These are phyloP conservation scores for Drosophila cardini DNA, from an alignment of 1,140 invertebrate genomes.

Conservation along the genomic window DNA sequence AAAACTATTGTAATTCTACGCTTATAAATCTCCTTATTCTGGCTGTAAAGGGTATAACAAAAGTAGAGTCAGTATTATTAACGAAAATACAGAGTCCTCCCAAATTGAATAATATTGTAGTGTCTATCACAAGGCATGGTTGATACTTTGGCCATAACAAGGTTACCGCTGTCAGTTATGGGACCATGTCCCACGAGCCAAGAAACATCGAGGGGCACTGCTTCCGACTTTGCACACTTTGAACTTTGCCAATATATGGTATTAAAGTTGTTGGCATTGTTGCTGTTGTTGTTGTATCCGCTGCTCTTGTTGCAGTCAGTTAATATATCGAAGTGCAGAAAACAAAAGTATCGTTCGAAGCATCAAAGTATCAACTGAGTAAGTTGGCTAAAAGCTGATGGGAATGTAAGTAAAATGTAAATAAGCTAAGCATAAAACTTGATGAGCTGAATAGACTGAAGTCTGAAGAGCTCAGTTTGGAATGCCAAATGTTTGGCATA, in stretches of 20 bases:
- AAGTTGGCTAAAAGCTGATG: constrained; percentile 13
- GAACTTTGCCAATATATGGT: constrained; percentile 70
- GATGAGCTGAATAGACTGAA: not conserved
- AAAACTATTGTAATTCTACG: too few relatives aligned
- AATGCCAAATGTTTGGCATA: not conserved
- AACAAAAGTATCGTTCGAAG: constrained; percentile 17
- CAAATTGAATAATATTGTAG: not conserved
- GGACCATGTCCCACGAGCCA: constrained; percentile 24
- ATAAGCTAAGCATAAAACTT: constrained; percentile 7
- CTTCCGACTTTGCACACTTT: constrained; percentile 72
- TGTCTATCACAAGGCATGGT: not conserved
- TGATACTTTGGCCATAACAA: constrained; percentile 45
- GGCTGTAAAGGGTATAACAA: too few relatives aligned
- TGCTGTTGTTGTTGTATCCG: constrained; percentile 38
- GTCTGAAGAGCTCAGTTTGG: not conserved
- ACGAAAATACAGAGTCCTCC: too few relatives aligned
- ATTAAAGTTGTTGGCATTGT: constrained; percentile 50
- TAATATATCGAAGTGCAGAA: constrained; percentile 2
- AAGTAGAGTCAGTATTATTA: too few relatives aligned
- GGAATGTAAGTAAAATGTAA: constrained; percentile 7
- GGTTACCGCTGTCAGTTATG: constrained; percentile 50
- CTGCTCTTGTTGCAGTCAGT: constrained; percentile 7
- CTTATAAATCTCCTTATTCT: too few relatives aligned
- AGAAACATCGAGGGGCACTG: constrained; percentile 15
- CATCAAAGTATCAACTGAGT: constrained; percentile 18